Evolutionary conservation across 2,113 vertebrate species (phyloP), one percentile per base, ranked within the genome.

Genomic region (Morone saxatilis): DNA sequence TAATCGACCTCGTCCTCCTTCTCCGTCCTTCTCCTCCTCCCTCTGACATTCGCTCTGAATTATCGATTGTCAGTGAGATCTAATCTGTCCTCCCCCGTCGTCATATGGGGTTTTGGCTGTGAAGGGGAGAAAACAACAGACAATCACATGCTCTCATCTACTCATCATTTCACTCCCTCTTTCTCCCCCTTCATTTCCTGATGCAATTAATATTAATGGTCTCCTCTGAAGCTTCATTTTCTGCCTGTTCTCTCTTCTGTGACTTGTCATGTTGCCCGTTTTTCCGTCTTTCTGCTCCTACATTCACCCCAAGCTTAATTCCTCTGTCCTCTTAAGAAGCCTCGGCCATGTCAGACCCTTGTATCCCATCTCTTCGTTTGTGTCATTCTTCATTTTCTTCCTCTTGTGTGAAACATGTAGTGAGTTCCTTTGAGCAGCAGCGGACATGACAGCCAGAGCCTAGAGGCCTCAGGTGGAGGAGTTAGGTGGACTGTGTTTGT

Each of bases 61-160:
- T 86, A 91, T 83, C 84, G 77, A 90, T 89, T 88, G 86, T 86
- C 89, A 66, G 41, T 25, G 41, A 83, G 88, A 90, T 93, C 71
- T 86, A 88, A 92, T 93, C 88, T 88, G 70, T 84, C 78, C 70
- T 85, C 78, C 62, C 14, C 41, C 22, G 75, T 86, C 78, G 81
- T 89, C 81, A 69, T 59, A 72, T 4, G 31, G 76, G 81, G n/a
- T 61, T 59, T 89, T 68, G 45, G 80, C 79, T 80, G 80, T 72
- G 71, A 82, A 71, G 40, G 36, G 67, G 48, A 76, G 76, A 67
- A 73, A 61, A 74, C n/a, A 54, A 81, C 45, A 76, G 48, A 54
- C 61, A 78, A 53, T 74, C 38, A n/a, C 31, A 31, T 14, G 19
- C 63, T 67, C 83, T 63, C 54, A 45, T 76, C 79, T 61, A 45